These are phyloP conservation scores for Chionis minor DNA, from an alignment of 2,113 vertebrate genomes.

Conservation along the genomic window DNA sequence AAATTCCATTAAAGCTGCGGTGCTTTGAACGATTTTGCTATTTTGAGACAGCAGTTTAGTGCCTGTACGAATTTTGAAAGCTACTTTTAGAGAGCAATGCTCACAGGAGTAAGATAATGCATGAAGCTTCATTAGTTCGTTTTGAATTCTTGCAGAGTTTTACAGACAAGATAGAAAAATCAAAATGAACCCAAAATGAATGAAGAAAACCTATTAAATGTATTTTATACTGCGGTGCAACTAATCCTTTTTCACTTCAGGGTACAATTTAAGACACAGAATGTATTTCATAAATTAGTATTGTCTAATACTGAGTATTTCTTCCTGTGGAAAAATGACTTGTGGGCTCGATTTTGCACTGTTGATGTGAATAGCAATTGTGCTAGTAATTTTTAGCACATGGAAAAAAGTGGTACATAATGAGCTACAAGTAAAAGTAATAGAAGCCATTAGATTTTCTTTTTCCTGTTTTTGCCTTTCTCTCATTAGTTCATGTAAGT, in stretches of 20 bases:
- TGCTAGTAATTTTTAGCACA: not conserved
- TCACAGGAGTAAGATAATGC: not conserved
- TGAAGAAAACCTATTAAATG: not conserved
- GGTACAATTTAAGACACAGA: not conserved
- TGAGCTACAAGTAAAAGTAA: not conserved
- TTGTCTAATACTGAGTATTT: not conserved
- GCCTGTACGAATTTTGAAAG: not conserved
- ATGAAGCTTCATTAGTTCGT: not conserved
- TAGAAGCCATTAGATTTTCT: not conserved
- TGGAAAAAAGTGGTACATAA: not conserved
- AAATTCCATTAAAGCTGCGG: not conserved
- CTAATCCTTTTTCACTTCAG: not conserved
- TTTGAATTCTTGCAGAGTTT: not conserved
- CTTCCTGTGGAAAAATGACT: not conserved
- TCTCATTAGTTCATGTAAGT: not conserved
- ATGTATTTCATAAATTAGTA: not conserved
- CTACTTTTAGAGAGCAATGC: not conserved
- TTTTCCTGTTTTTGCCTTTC: not conserved
- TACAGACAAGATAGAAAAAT: not conserved
- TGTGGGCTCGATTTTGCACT: not conserved
- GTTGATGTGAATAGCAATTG: not conserved
- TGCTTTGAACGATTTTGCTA: not conserved
- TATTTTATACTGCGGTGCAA: not conserved
- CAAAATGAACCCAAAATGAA: not conserved
- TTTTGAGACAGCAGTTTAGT: not conserved